Evolutionary conservation across 2,888 invertebrate species (phyloP).

Genomic region (Nebria brevicollis): DNA sequence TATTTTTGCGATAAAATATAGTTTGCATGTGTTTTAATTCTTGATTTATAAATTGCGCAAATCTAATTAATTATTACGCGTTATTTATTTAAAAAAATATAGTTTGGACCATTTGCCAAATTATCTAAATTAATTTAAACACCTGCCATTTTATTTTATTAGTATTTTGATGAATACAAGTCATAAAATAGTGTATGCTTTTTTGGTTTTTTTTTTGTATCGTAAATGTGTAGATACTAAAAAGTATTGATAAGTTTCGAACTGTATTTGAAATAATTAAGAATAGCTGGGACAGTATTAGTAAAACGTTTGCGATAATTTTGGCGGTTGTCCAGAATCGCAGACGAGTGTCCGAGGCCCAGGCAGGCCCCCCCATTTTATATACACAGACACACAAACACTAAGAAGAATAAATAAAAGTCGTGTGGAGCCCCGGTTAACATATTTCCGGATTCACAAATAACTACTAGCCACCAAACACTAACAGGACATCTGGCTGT

Average conservation of each 20-base stretch:
- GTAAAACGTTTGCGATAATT: background rate
- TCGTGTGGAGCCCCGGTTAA: constrained; percentile 18
- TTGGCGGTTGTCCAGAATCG: background rate
- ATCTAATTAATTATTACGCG: background rate
- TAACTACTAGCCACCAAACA: constrained; percentile 32
- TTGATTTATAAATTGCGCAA: no score
- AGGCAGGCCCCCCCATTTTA: background rate
- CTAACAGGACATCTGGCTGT: background rate
- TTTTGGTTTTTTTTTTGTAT: no score
- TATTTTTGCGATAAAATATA: background rate
- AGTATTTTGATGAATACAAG: background rate
- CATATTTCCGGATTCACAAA: constrained; percentile 48
- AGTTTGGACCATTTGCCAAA: background rate
- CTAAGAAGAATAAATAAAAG: constrained; percentile 31
- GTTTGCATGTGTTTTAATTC: background rate
- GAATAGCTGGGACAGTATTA: background rate
- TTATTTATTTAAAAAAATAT: background rate
- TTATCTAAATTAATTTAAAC: no score
- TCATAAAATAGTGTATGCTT: no score
- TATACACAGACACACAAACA: background rate
- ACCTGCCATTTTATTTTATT: background rate
- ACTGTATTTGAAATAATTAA: background rate
- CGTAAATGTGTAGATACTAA: no score
- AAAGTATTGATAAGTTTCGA: no score
- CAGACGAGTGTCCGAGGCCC: background rate